These are phyloP conservation scores for Mustela lutreola DNA, from an alignment of 2,113 vertebrate species.

Conservation along the genomic window DNA sequence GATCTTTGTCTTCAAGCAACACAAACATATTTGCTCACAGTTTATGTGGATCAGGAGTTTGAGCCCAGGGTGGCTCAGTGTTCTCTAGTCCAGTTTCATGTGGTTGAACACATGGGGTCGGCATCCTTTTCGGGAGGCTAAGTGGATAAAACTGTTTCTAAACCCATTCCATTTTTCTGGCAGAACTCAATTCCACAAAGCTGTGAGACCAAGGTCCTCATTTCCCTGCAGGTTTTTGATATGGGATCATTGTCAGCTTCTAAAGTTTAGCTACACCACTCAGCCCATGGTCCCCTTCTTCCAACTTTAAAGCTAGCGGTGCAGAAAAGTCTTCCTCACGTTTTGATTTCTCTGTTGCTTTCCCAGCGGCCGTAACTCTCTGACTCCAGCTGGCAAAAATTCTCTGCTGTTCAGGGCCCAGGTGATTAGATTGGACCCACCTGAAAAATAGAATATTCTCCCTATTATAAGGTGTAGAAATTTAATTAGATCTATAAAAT, in stretches of 20 bases:
- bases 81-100: not conserved
- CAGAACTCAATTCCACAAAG: not conserved
- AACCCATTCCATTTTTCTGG: not conserved
- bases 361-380: too few species aligned
- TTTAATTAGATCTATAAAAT: not conserved
- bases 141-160: not conserved
- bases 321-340: not conserved
- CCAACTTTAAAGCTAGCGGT: not conserved
- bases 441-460: not conserved
- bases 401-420: not conserved
- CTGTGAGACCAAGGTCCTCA: not conserved
- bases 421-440: too few species aligned
- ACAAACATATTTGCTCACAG: not conserved
- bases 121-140: not conserved
- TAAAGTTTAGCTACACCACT: fast-evolving
- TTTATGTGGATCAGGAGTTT: not conserved
- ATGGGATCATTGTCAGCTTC: too few species aligned
- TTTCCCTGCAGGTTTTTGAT: not conserved
- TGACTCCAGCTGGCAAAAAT: not conserved
- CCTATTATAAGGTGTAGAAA: not conserved
- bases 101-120: not conserved
- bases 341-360: not conserved
- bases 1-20: not conserved
- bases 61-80: not conserved
- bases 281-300: not conserved